Evolutionary conservation across 2,888 invertebrate genomes (phyloP).

Genomic region (Alentia gelatinosa): DNA sequence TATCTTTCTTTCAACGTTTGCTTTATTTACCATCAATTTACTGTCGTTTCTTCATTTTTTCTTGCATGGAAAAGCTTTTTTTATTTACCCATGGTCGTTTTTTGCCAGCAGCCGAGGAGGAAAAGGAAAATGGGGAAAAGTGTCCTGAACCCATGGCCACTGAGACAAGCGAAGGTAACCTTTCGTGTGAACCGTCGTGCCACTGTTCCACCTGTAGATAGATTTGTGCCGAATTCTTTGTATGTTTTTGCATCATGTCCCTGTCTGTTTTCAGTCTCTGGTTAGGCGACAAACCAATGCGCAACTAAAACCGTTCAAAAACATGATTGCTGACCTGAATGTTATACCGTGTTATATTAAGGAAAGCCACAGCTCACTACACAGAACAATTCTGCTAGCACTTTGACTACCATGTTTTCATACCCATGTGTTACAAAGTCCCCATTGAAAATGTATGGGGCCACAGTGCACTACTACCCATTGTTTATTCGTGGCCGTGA

Average conservation of each 20-base stretch:
- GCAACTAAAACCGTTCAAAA: not conserved
- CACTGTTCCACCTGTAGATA: slow-evolving; percentile 13
- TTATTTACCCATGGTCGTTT: not conserved
- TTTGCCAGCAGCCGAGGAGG: slow-evolving; percentile 22
- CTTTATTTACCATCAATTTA: not conserved
- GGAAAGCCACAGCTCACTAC: not conserved
- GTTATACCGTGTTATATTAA: not conserved
- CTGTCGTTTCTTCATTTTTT: not conserved
- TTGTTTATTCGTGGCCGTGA: no score
- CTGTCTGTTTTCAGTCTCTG: slow-evolving; percentile 24
- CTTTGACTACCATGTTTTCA: no score
- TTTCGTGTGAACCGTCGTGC: not conserved
- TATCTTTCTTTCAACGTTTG: not conserved
- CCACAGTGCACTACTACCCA: no score
- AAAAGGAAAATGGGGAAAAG: not conserved
- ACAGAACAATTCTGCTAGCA: no score
- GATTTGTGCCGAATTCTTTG: not conserved
- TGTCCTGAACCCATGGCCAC: not conserved
- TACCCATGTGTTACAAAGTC: no score
- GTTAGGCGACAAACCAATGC: not conserved
- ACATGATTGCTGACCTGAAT: not conserved
- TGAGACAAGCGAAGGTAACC: not conserved
- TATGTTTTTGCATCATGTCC: slow-evolving; percentile 25
- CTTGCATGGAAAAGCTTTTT: not conserved
- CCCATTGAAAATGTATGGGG: no score